Conservation (phyloP, 2,113 vertebrate species). For the Geococcyx californianus region DNA sequence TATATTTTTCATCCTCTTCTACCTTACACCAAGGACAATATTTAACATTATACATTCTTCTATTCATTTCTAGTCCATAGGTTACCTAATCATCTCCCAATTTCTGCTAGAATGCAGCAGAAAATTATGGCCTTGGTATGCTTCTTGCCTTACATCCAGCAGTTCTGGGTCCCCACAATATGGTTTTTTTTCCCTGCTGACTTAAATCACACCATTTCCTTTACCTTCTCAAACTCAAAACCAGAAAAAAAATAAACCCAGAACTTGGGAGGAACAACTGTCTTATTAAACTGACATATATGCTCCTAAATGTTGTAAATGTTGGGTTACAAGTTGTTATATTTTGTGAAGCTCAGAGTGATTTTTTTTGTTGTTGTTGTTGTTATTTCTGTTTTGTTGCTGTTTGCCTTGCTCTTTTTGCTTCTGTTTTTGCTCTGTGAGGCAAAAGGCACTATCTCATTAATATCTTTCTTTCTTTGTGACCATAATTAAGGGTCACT, state of each 20-base stretch:
- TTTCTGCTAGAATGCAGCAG: neutral
- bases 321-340: neutral
- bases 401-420: rapidly evolving
- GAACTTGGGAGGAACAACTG: neutral
- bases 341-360: rapidly evolving
- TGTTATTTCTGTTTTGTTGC: neutral
- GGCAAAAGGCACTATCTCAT: slow-evolving; percentile 11
- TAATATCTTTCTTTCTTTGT: neutral
- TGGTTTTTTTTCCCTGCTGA: neutral
- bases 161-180: neutral
- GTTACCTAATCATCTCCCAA: neutral
- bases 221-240: neutral
- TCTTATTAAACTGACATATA: neutral
- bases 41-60: neutral
- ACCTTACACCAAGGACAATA: neutral
- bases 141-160: neutral
- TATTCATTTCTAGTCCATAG: neutral
- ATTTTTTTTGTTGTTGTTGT: neutral
- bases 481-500: slow-evolving; percentile 30
- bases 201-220: neutral
- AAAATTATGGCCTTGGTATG: rapidly evolving
- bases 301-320: neutral
- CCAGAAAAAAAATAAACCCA: neutral
- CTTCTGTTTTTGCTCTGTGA: neutral
- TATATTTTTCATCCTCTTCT: neutral